Evolutionary conservation across 2,113 vertebrate genomes (phyloP).

Genomic region (Vombatus ursinus): DNA sequence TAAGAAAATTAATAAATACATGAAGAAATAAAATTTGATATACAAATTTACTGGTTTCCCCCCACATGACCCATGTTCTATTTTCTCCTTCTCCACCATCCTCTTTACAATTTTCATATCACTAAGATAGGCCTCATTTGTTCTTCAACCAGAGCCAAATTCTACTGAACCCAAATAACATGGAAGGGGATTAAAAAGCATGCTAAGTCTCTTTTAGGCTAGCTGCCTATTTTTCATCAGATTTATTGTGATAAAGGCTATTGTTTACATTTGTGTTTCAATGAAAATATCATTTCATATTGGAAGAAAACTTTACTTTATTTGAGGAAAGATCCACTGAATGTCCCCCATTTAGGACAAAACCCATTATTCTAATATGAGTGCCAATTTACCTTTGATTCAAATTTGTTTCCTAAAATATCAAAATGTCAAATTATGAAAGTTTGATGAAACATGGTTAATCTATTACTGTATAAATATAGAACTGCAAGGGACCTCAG

Average conservation of each 20-base stretch:
- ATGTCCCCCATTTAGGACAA: background rate
- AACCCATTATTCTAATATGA: background rate
- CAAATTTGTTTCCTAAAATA: background rate
- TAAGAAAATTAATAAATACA: background rate
- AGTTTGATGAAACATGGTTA: background rate
- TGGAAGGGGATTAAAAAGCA: background rate
- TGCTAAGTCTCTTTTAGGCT: background rate
- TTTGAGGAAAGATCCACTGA: background rate
- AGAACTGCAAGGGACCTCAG: background rate
- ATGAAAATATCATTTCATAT: background rate
- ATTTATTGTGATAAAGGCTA: background rate
- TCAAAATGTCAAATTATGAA: background rate
- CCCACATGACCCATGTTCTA: background rate
- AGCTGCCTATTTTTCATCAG: background rate
- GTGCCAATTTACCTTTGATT: background rate
- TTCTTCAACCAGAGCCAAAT: background rate
- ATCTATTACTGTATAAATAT: background rate
- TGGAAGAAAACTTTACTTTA: background rate
- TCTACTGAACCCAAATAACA: background rate
- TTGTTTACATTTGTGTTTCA: background rate
- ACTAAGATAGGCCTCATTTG: background rate
- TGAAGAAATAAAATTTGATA: background rate
- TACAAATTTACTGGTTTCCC: background rate
- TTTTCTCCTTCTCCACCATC: background rate
- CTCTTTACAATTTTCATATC: background rate